These are phyloP conservation scores for Gorilla gorilla DNA, from an alignment of 2,113 vertebrate species.

Conservation along the genomic window DNA sequence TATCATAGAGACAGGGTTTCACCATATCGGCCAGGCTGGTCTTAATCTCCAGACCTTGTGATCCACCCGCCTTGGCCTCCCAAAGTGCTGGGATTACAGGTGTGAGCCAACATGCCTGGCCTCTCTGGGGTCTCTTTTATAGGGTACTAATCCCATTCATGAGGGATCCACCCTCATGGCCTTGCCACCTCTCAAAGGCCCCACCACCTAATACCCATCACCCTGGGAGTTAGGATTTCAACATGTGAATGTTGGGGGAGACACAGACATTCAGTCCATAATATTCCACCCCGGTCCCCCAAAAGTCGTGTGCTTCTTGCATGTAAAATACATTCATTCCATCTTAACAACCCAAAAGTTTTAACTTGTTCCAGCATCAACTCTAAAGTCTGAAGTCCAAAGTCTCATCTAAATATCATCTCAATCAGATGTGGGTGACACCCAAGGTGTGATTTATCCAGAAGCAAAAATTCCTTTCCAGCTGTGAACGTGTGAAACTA, in stretches of 20 bases:
- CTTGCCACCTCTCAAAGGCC: not conserved
- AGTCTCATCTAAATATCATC: not conserved
- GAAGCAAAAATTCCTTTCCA: not conserved
- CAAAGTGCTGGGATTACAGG: too few relatives aligned
- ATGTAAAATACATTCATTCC: not conserved
- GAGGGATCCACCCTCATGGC: not conserved
- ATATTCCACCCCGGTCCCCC: not conserved
- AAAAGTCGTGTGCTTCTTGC: not conserved
- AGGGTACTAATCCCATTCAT: too few relatives aligned
- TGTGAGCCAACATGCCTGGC: accelerated
- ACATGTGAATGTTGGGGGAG: not conserved
- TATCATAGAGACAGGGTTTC: too few relatives aligned
- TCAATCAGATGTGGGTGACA: not conserved
- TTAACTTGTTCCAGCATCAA: not conserved
- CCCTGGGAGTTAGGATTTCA: not conserved
- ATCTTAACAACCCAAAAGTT: not conserved
- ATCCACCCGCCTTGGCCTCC: too few relatives aligned
- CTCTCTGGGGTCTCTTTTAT: not conserved
- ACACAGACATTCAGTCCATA: not conserved
- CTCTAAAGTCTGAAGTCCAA: not conserved
- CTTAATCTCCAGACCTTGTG: too few relatives aligned
- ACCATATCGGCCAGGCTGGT: too few relatives aligned
- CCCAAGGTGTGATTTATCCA: not conserved
- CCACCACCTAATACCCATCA: not conserved
- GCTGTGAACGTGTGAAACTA: not conserved